Percentiles rank a stretch among this genome's conserved stretches.
Conservation (phyloP, 2,888 invertebrate species). For the Brenthis hecate region DNA sequence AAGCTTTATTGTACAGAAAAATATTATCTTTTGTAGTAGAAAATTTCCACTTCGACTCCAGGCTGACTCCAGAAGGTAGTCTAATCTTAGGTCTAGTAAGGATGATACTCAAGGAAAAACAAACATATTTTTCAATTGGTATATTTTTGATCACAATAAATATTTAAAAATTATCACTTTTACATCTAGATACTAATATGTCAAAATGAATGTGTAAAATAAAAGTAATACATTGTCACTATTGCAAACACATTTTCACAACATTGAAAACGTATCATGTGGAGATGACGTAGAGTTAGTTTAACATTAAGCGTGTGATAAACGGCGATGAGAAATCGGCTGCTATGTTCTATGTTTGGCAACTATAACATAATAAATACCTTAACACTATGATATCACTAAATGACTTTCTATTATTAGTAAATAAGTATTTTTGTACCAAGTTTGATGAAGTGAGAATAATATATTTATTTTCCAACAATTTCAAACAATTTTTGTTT, state of each 20-base stretch:
- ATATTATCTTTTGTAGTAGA: too few species aligned
- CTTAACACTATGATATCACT: constrained; percentile 59
- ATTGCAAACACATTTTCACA: constrained; percentile 74
- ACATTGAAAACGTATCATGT: constrained; percentile 60
- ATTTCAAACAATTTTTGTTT: constrained; percentile 1
- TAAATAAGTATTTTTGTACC: constrained; percentile 21
- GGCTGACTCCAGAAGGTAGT: too few species aligned
- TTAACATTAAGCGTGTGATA: constrained; percentile 4
- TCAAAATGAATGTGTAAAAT: constrained; percentile 6
- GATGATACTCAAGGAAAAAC: constrained; percentile 27
- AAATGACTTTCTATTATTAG: constrained; percentile 61
- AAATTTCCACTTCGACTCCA: too few species aligned
- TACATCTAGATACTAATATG: constrained; percentile 33
- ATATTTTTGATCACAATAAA: constrained; percentile 68
- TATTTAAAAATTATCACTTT: constrained; percentile 53
- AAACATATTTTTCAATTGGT: constrained; percentile 45
- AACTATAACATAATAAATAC: constrained; percentile 70
- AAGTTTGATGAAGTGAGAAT: not conserved
- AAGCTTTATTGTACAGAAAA: too few species aligned
- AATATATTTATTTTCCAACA: not conserved
- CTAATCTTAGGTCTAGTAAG: too few species aligned
- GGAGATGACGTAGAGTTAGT: constrained; percentile 6
- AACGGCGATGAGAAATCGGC: constrained; percentile 16
- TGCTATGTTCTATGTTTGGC: constrained; percentile 26
- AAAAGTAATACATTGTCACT: constrained; percentile 57